These are phyloP conservation scores for Rhabdophis nuchalis DNA, from an alignment of 2,797 vertebrate species.

Conservation along the genomic window DNA sequence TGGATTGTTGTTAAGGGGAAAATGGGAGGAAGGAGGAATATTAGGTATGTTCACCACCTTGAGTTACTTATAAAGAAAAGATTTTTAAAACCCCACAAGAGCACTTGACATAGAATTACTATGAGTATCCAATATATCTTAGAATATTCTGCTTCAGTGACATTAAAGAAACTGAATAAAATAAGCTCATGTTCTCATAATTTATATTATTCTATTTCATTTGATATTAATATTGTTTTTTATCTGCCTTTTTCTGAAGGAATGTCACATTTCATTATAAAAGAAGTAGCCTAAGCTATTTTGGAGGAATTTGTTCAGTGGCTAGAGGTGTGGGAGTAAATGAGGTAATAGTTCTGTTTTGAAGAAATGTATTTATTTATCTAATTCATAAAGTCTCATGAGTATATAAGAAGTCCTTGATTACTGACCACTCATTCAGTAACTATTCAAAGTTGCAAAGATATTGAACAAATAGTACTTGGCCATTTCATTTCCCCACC, in stretches of 20 bases:
- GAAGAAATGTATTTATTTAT: neutral
- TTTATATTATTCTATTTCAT: neutral
- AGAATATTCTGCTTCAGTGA: neutral
- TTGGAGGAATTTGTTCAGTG: constrained; percentile 89
- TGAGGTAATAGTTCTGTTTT: constrained; percentile 79
- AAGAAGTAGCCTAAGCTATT: constrained; percentile 90
- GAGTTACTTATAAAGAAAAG: neutral
- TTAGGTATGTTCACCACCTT: neutral
- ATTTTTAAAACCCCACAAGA: neutral
- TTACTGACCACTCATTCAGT: neutral
- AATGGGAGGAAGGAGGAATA: neutral
- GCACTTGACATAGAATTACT: neutral
- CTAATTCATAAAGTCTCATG: neutral
- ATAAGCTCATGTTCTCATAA: neutral
- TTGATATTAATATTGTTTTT: constrained; percentile 28
- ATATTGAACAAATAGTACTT: neutral
- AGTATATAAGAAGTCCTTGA: neutral
- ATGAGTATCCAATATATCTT: neutral
- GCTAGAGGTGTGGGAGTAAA: constrained; percentile 93
- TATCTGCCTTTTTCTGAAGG: constrained; percentile 68
- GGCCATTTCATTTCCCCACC: neutral
- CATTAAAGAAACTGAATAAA: neutral
- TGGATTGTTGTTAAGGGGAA: neutral
- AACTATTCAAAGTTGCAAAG: neutral
- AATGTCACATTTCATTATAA: constrained; percentile 94